Conservation (phyloP, 2,797 vertebrate species). For the Cossypha heuglini region DNA sequence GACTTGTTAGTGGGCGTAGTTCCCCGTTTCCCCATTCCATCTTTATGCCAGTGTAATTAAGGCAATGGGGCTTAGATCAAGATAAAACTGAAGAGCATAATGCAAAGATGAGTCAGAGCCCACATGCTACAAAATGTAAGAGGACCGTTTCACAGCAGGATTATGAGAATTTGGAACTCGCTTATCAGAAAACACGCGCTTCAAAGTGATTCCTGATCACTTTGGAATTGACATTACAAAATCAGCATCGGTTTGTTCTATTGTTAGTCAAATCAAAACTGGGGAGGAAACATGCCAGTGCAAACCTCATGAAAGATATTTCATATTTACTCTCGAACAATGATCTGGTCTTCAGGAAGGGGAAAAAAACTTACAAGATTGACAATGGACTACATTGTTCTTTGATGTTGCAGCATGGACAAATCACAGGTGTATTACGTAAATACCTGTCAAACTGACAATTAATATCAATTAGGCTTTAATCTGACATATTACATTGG, state of each 20-base stretch:
- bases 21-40: constrained; percentile 11
- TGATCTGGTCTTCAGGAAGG: constrained; percentile 68
- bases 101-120: constrained; percentile 5
- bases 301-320: constrained; percentile 65
- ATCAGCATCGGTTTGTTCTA: constrained; percentile 60
- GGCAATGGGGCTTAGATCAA: not conserved
- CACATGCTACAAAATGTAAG: constrained; percentile 33
- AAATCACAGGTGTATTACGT: constrained; percentile 27
- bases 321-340: constrained; percentile 74
- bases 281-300: constrained; percentile 54
- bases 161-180: constrained; percentile 63
- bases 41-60: not conserved
- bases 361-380: constrained; percentile 3
- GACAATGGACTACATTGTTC: constrained; percentile 75
- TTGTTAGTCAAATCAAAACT: constrained; percentile 67
- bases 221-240: constrained; percentile 71
- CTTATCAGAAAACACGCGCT: constrained; percentile 51
- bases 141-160: constrained; percentile 53
- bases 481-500: constrained; percentile 56
- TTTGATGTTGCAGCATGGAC: constrained; percentile 55
- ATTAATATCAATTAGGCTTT: constrained; percentile 58
- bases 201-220: constrained; percentile 69
- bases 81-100: constrained; percentile 2
- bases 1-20: not conserved
- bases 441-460: constrained; percentile 62